Evolutionary conservation across 2,113 vertebrate genomes (phyloP).

Genomic region (Aegotheles bennettii): DNA sequence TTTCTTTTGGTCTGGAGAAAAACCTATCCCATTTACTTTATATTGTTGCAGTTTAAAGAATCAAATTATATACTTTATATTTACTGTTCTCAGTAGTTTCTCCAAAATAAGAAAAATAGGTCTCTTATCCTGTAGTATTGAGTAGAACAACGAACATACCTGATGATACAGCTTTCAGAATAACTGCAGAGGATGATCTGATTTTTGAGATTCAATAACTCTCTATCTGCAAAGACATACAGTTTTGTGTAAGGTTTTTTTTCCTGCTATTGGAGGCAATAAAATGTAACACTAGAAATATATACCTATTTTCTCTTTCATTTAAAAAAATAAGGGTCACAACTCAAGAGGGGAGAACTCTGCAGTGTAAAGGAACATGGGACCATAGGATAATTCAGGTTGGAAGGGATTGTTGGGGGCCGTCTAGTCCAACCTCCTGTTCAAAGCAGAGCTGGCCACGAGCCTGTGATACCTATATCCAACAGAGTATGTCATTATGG

Average conservation of each 20-base stretch:
- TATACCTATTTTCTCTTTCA: neutral
- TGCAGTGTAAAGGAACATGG: neutral
- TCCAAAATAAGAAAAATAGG: neutral
- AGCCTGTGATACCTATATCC: neutral
- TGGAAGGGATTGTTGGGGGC: neutral
- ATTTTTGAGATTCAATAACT: neutral
- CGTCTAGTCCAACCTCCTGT: neutral
- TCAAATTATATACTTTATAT: neutral
- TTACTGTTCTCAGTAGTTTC: neutral
- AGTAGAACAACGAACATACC: neutral
- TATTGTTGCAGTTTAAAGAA: neutral
- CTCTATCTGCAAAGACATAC: fast-evolving
- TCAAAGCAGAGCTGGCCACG: neutral
- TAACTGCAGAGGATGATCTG: neutral
- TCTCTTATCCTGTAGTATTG: neutral
- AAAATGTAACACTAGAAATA: neutral
- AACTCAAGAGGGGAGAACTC: neutral
- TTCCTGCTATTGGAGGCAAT: neutral
- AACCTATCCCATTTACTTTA: neutral
- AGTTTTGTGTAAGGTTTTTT: neutral
- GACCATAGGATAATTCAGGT: neutral
- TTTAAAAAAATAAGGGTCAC: neutral
- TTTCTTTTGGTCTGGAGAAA: neutral
- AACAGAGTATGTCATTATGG: neutral
- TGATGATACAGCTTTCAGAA: neutral